phyloP scores from a whole-genome alignment of 2,113 vertebrate genomes.

The Oncorhynchus masou region DNA sequence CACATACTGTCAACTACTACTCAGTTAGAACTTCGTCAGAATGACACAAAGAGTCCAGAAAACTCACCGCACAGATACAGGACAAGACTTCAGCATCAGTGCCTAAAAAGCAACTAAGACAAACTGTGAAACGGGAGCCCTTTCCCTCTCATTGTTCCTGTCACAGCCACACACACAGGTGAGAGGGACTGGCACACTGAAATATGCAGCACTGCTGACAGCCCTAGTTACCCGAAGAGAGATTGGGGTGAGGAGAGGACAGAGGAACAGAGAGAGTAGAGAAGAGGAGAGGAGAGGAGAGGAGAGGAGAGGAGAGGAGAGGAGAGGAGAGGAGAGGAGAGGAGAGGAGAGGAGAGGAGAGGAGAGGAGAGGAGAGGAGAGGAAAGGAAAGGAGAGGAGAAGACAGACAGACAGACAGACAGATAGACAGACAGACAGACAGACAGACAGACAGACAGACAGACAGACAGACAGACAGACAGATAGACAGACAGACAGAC shows the following conservation, averaged over 20 bases:
- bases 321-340: background rate
- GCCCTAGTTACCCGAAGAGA: background rate
- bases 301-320: background rate
- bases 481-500: background rate
- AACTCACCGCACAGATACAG: no score
- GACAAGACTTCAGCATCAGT: background rate
- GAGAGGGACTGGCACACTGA: constrained; percentile 7
- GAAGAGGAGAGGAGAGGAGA: background rate
- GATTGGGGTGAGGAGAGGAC: constrained; percentile 1
- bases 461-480: background rate
- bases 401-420: background rate
- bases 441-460: background rate
- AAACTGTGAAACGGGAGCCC: background rate
- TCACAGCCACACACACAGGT: constrained; percentile 1
- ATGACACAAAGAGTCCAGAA: no score
- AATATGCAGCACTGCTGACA: constrained; percentile 13
- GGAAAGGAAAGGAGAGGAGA: background rate
- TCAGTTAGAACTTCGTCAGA: no score
- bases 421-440: background rate
- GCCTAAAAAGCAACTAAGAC: background rate
- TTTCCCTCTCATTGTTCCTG: background rate
- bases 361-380: background rate
- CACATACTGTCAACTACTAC: no score
- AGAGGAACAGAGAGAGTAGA: background rate
- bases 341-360: background rate